Evolutionary conservation across 1,140 invertebrate genomes (phyloP).

Genomic region (Polypedilum vanderplanki): DNA sequence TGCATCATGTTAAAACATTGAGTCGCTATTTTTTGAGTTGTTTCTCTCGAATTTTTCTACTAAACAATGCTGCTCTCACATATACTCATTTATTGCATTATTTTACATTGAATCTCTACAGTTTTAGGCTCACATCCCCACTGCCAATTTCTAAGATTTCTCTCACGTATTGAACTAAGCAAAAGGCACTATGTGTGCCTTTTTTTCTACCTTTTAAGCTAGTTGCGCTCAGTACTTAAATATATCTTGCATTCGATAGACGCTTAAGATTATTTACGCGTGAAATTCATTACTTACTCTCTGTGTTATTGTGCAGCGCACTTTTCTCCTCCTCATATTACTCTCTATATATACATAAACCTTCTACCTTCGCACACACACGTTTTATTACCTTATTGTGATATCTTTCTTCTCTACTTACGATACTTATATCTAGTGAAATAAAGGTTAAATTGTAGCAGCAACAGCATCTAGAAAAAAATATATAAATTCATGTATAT

Average conservation of each 20-base stretch:
- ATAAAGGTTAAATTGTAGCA: neutral
- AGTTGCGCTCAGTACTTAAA: neutral
- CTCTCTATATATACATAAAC: neutral
- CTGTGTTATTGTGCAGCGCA: neutral
- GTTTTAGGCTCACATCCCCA: neutral
- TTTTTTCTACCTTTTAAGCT: neutral
- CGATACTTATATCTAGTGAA: neutral
- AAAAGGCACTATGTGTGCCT: neutral
- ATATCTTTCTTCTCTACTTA: neutral
- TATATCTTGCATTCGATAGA: conserved; percentile 18
- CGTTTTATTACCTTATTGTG: neutral
- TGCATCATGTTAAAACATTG: neutral
- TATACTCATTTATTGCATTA: conserved; percentile 1
- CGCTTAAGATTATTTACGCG: conserved; percentile 3
- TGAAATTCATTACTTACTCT: neutral
- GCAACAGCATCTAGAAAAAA: too few species aligned
- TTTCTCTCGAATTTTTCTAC: neutral
- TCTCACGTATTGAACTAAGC: neutral
- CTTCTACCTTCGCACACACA: neutral
- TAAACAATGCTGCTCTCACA: neutral
- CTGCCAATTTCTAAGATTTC: conserved; percentile 17
- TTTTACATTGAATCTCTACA: neutral
- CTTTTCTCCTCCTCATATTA: too few species aligned
- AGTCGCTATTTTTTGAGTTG: conserved; percentile 1
- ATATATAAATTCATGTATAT: too few species aligned